Evolutionary conservation across 2,797 vertebrate genomes (phyloP).

Genomic region (Petrocephalus sullivani): DNA sequence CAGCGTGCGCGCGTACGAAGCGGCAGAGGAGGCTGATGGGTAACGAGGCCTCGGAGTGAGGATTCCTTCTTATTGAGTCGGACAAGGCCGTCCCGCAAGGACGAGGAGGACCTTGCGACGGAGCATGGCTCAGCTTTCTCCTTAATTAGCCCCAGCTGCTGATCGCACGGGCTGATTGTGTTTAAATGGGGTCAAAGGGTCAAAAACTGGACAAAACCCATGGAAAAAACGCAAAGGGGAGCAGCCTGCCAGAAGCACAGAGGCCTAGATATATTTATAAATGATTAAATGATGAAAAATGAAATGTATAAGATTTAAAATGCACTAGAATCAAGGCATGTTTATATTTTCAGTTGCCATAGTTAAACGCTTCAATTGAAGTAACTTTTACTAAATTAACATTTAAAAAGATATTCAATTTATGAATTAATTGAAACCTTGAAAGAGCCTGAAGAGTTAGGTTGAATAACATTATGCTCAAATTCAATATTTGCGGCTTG

Average conservation of each 20-base stretch:
- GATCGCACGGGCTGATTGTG: not conserved
- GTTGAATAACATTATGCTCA: not conserved
- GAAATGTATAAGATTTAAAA: not conserved
- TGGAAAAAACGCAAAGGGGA: not conserved
- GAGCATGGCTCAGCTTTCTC: not conserved
- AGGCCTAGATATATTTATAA: not conserved
- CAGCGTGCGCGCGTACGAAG: conserved; percentile 35
- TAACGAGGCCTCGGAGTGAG: conserved; percentile 34
- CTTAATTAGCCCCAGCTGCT: not conserved
- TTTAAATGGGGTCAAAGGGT: not conserved
- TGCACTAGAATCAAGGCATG: not conserved
- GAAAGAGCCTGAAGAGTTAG: not conserved
- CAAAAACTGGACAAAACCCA: not conserved
- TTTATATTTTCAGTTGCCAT: conserved; percentile 3
- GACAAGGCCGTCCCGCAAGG: conserved; percentile 7
- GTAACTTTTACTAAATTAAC: not conserved
- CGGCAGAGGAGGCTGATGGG: conserved; percentile 32
- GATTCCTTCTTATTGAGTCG: conserved; percentile 12
- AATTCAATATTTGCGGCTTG: not conserved
- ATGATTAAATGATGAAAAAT: not conserved
- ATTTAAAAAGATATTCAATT: conserved; percentile 6
- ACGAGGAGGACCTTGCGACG: not conserved
- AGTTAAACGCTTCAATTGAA: not conserved
- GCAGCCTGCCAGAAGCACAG: not conserved
- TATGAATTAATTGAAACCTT: conserved; percentile 12